A percentile compares a stretch with the other conserved stretches of the same genome.
These are phyloP conservation scores for Acrobasis consociella DNA, from an alignment of 2,888 invertebrate species.

Conservation along the genomic window DNA sequence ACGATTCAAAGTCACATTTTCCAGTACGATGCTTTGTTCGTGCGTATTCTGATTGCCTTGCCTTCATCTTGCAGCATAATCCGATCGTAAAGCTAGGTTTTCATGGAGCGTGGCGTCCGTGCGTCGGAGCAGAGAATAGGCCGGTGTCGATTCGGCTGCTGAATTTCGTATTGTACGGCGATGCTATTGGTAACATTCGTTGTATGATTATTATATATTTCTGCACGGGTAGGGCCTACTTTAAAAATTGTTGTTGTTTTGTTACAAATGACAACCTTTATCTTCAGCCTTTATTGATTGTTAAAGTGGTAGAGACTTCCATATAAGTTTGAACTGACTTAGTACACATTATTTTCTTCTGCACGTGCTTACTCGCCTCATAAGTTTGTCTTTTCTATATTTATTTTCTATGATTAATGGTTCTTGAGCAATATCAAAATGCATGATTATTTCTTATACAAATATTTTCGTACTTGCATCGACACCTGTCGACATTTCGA, in stretches of 20 bases:
- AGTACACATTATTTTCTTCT: no score
- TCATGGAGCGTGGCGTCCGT: constrained; percentile 52
- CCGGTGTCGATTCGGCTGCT: constrained; percentile 11
- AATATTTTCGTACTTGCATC: constrained; percentile 21
- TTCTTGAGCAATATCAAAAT: neutral
- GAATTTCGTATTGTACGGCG: constrained; percentile 11
- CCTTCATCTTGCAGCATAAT: constrained; percentile 74
- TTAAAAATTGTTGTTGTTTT: neutral
- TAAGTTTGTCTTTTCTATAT: no score
- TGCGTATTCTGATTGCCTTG: constrained; percentile 69
- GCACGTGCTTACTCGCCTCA: no score
- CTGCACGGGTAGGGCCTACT: neutral
- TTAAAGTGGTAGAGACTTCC: no score
- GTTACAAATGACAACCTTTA: no score
- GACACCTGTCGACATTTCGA: constrained; percentile 23
- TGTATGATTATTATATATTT: neutral
- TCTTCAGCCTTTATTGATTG: no score
- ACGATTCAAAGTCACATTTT: constrained; percentile 77
- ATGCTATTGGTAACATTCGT: constrained; percentile 4
- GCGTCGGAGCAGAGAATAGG: constrained; percentile 38
- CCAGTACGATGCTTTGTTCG: constrained; percentile 75
- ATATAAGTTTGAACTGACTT: no score
- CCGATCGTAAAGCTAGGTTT: constrained; percentile 69
- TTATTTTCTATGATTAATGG: no score
- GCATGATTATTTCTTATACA: neutral